Conservation (phyloP, 2,113 vertebrate genomes). For the Glaucomys volans region DNA sequence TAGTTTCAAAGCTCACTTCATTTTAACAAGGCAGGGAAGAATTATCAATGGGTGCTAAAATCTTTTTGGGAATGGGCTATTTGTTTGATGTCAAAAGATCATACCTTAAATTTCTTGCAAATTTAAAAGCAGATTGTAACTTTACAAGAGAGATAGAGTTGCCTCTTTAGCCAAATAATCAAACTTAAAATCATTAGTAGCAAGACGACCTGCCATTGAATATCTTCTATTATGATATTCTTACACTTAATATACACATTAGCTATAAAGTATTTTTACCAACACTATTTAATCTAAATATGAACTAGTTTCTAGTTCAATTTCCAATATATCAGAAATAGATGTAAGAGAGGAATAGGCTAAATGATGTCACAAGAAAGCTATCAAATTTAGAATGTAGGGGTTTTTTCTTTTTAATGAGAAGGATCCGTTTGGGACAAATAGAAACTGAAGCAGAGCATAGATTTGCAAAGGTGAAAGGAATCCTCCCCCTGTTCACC, state of each 20-base stretch:
- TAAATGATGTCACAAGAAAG: not conserved
- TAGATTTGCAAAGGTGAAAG: too few species aligned
- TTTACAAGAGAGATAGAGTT: not conserved
- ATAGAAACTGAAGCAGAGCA: not conserved
- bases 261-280: not conserved
- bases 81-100: not conserved
- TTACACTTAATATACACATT: not conserved
- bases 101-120: not conserved
- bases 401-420: too few species aligned
- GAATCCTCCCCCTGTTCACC: too few species aligned
- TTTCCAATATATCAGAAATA: slow-evolving; percentile 19
- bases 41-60: not conserved
- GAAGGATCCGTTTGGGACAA: not conserved
- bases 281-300: not conserved
- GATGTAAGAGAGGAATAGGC: not conserved
- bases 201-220: not conserved
- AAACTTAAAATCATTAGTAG: not conserved
- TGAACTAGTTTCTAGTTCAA: not conserved
- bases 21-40: slow-evolving; percentile 3
- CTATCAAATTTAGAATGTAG: not conserved
- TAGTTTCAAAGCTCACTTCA: not conserved
- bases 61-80: not conserved
- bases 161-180: not conserved
- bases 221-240: not conserved
- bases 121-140: not conserved